Percentiles rank a stretch among this genome's conserved stretches.
These are phyloP conservation scores for Styela clava DNA, from an alignment of 23 tunicate genomes.

Conservation along the genomic window DNA sequence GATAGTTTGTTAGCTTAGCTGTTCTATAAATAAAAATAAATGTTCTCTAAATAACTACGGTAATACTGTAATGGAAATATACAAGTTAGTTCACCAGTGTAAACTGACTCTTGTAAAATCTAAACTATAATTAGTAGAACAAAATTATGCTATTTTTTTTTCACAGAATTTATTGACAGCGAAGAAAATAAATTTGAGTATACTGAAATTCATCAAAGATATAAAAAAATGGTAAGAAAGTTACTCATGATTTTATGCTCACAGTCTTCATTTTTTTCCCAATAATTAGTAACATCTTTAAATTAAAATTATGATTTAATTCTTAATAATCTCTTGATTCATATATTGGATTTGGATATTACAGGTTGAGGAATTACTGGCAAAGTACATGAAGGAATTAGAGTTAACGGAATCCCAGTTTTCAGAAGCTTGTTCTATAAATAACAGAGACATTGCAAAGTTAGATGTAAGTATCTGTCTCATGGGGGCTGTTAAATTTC, in stretches of 20 bases:
- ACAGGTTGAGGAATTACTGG: slow-evolving; percentile 61
- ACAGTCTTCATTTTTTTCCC: background rate
- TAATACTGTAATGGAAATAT: too few species aligned
- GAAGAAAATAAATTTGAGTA: slow-evolving; percentile 86
- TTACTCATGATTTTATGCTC: background rate
- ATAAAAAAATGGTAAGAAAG: slow-evolving; percentile 53
- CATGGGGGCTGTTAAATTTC: background rate
- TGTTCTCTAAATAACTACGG: too few species aligned
- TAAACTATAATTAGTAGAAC: too few species aligned
- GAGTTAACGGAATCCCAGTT: slow-evolving; percentile 55
- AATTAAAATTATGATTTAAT: too few species aligned
- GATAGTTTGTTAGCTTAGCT: too few species aligned
- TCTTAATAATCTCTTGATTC: too few species aligned
- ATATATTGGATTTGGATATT: background rate
- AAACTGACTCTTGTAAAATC: too few species aligned
- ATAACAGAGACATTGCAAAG: slow-evolving; percentile 9
- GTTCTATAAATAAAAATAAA: too few species aligned
- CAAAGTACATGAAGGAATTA: slow-evolving; percentile 50
- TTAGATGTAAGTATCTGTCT: background rate
- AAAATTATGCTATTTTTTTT: slow-evolving; percentile 13
- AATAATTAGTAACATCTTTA: too few species aligned
- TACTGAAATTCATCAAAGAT: slow-evolving; percentile 67
- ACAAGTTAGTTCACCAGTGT: too few species aligned
- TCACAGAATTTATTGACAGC: slow-evolving; percentile 55
- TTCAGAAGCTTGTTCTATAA: slow-evolving; percentile 52